Conservation (phyloP, 2,113 vertebrate species). For the Ondatra zibethicus region DNA sequence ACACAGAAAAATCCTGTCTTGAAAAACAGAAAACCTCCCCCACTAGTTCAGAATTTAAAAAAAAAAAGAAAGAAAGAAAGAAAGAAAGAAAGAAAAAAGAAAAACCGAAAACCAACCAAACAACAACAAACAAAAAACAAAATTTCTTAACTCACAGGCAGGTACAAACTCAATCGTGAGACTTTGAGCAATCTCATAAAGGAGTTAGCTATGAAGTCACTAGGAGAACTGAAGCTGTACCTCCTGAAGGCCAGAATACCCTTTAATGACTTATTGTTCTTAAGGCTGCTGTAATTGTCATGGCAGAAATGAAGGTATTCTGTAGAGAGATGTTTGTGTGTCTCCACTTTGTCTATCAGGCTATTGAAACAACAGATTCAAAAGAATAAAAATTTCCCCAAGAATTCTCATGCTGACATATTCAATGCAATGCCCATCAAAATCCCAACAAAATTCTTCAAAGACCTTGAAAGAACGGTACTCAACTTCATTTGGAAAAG, state of each 20-base stretch:
- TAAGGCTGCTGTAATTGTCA: background rate
- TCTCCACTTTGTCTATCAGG: background rate
- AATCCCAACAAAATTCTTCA: too few species aligned
- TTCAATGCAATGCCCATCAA: too few species aligned
- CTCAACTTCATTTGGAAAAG: too few species aligned
- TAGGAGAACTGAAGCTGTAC: background rate
- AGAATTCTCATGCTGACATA: background rate
- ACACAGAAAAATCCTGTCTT: background rate
- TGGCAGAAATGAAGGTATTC: background rate
- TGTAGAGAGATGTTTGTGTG: background rate
- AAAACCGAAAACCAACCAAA: background rate
- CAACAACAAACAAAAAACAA: background rate
- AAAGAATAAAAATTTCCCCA: background rate
- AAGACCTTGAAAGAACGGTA: too few species aligned
- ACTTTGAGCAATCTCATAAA: background rate
- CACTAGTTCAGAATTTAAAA: too few species aligned
- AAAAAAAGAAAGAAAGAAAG: too few species aligned
- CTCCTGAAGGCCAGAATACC: too few species aligned
- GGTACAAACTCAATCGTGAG: background rate
- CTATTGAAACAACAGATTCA: background rate
- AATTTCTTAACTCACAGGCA: background rate
- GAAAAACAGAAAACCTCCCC: background rate
- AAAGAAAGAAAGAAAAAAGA: too few species aligned
- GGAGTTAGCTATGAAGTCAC: background rate
- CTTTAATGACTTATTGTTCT: background rate